phyloP scores from a whole-genome alignment of 2,797 vertebrate species.

The Lutjanus campechanus region DNA sequence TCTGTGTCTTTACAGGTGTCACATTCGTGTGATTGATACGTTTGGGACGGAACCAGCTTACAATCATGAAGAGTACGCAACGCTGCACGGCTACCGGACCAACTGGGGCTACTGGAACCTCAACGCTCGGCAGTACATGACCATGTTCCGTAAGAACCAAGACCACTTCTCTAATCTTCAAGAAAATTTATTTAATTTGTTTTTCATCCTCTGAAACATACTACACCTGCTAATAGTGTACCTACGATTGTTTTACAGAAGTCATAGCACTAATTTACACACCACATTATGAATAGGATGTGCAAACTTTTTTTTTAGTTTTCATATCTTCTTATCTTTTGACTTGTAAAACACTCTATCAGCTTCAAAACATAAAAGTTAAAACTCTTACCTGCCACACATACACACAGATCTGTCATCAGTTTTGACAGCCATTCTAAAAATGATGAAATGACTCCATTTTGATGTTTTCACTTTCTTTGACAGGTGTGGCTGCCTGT shows the following conservation, averaged over 20 bases:
- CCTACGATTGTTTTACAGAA: background rate
- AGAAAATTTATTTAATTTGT: background rate
- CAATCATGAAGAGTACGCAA: slow-evolving; percentile 97
- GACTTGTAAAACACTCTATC: background rate
- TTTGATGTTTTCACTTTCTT: slow-evolving; percentile 58
- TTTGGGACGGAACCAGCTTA: slow-evolving; percentile 97
- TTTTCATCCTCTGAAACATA: background rate
- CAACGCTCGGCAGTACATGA: slow-evolving; percentile 96
- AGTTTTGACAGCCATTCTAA: slow-evolving; percentile 38
- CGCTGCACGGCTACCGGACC: slow-evolving; percentile 93
- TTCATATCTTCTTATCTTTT: background rate
- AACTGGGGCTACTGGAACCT: slow-evolving; percentile 99
- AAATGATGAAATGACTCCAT: slow-evolving; percentile 37
- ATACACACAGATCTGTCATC: slow-evolving; percentile 29
- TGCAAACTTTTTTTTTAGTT: background rate
- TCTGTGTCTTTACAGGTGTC: slow-evolving; percentile 87
- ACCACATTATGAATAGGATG: background rate
- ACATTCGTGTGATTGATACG: slow-evolving; percentile 95
- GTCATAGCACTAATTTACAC: background rate
- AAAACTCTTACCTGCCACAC: slow-evolving; percentile 4
- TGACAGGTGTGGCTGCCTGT: slow-evolving; percentile 69
- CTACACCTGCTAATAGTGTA: too few relatives aligned
- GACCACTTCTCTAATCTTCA: background rate
- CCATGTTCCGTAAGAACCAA: slow-evolving; percentile 96
- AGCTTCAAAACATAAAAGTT: slow-evolving; percentile 23